These are phyloP conservation scores for Drosophila antonietae DNA, from an alignment of 2,888 invertebrate species.

Conservation along the genomic window DNA sequence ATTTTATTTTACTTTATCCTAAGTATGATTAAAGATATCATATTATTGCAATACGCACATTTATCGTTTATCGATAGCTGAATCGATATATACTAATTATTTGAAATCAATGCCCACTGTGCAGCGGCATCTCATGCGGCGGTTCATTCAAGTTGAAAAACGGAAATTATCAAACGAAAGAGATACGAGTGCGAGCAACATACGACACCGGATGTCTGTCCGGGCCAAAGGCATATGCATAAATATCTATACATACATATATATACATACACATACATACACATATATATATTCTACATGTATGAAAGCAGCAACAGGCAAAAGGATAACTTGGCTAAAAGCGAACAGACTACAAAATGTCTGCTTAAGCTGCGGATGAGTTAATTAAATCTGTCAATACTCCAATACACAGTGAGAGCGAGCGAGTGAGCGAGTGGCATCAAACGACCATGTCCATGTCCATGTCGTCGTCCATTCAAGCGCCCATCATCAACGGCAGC, in stretches of 20 bases:
- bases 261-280: neutral
- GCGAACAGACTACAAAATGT: conserved; percentile 69
- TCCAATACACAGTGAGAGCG: conserved; percentile 42
- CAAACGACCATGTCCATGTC: conserved; percentile 70
- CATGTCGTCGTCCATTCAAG: conserved; percentile 73
- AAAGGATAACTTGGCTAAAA: conserved; percentile 57
- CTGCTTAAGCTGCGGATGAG: conserved; percentile 79
- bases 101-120: conserved; percentile 38
- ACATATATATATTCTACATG: neutral
- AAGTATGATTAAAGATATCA: too few relatives aligned
- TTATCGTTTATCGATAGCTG: neutral
- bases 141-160: conserved; percentile 69
- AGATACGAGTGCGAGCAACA: conserved; percentile 70
- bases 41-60: neutral
- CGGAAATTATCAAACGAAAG: conserved; percentile 77
- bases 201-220: conserved; percentile 77
- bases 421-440: conserved; percentile 44
- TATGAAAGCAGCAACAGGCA: conserved; percentile 42
- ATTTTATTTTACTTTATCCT: too few relatives aligned
- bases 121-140: conserved; percentile 34
- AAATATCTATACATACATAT: neutral
- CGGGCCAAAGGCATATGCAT: conserved; percentile 23
- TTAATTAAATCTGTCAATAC: conserved; percentile 82
- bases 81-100: neutral
- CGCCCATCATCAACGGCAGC: conserved; percentile 59